These are phyloP conservation scores for Drosophila meridiana DNA, from an alignment of 2,888 invertebrate species.

Conservation along the genomic window DNA sequence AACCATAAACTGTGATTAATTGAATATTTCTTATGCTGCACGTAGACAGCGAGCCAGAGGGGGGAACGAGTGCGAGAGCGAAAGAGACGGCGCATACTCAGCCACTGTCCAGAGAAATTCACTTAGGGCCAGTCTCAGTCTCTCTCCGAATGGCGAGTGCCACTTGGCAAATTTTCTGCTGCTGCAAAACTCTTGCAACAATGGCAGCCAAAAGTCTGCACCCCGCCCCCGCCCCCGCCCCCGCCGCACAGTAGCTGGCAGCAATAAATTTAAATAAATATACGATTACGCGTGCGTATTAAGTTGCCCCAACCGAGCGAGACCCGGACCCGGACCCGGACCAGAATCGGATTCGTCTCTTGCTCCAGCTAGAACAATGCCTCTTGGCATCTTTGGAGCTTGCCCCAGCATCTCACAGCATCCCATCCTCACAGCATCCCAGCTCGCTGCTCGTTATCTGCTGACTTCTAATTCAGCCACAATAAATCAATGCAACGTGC, in stretches of 20 bases:
- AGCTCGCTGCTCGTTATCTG: constrained; percentile 67
- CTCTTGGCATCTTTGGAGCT: constrained; percentile 35
- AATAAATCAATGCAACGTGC: constrained; percentile 81
- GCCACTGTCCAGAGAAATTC: constrained; percentile 32
- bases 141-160: constrained; percentile 14
- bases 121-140: constrained; percentile 37
- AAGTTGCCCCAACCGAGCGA: constrained; percentile 71
- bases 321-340: not conserved
- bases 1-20: constrained; percentile 80
- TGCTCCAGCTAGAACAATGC: constrained; percentile 58
- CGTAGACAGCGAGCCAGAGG: constrained; percentile 32
- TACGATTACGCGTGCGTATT: constrained; percentile 82
- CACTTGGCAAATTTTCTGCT: constrained; percentile 49
- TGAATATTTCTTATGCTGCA: constrained; percentile 77
- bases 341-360: not conserved
- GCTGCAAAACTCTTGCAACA: constrained; percentile 39
- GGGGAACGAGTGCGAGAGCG: not conserved
- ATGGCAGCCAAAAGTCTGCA: constrained; percentile 11
- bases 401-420: not conserved
- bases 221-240: not conserved
- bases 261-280: constrained; percentile 82
- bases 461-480: constrained; percentile 79
- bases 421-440: constrained; percentile 22
- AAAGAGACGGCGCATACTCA: not conserved
- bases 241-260: constrained; percentile 60